phyloP scores from a whole-genome alignment of 2,888 invertebrate species.

The Xylota sylvarum region DNA sequence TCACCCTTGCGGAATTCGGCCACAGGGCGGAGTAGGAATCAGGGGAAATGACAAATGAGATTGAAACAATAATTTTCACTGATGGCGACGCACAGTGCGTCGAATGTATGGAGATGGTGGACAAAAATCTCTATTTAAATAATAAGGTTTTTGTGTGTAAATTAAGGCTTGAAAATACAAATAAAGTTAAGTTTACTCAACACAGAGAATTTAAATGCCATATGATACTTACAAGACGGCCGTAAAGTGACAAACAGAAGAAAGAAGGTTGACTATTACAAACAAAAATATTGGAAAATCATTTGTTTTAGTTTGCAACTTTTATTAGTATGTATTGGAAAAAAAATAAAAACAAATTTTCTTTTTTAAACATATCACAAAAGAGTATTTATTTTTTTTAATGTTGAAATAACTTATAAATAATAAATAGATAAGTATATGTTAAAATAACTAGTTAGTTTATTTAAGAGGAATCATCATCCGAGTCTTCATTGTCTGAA shows the following conservation, averaged over 20 bases:
- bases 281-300: not conserved
- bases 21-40: too few species aligned
- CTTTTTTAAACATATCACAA: not conserved
- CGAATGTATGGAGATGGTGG: too few species aligned
- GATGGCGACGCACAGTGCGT: too few species aligned
- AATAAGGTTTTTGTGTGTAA: not conserved
- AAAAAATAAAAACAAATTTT: too few species aligned
- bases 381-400: not conserved
- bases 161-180: slow-evolving; percentile 6
- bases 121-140: too few species aligned
- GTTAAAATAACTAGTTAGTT: not conserved
- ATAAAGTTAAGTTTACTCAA: not conserved
- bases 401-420: not conserved
- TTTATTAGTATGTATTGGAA: too few species aligned
- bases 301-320: too few species aligned
- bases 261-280: not conserved
- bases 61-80: too few species aligned
- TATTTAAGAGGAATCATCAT: slow-evolving; percentile 6
- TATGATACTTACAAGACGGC: not conserved
- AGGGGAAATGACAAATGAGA: too few species aligned
- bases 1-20: too few species aligned
- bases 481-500: slow-evolving; percentile 4
- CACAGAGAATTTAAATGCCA: not conserved
- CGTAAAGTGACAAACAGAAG: not conserved
- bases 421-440: not conserved